phyloP scores from a whole-genome alignment of 2,113 vertebrate genomes.

The Jacana jacana region DNA sequence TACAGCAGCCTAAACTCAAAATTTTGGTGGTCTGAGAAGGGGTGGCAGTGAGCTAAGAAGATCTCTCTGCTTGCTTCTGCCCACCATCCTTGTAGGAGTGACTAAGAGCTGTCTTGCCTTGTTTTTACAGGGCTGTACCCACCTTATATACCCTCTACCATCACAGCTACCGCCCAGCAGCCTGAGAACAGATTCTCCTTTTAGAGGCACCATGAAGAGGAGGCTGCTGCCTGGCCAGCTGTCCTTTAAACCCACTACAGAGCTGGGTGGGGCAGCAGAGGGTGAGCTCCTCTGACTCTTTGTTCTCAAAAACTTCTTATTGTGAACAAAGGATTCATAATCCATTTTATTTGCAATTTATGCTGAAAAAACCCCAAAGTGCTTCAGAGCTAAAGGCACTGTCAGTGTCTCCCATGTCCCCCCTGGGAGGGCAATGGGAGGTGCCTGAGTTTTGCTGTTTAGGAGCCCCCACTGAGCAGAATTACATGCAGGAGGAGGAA shows the following conservation, averaged over 20 bases:
- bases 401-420: accelerated
- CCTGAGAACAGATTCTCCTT: not conserved
- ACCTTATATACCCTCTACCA: not conserved
- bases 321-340: not conserved
- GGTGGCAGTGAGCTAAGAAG: not conserved
- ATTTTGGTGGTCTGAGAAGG: not conserved
- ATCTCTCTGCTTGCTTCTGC: not conserved
- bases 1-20: not conserved
- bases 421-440: not conserved
- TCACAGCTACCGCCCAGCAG: not conserved
- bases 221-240: not conserved
- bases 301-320: not conserved
- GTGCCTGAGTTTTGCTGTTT: not conserved
- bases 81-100: not conserved
- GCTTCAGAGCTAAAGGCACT: not conserved
- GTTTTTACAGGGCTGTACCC: not conserved
- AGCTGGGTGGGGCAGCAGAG: not conserved
- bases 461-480: not conserved
- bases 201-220: not conserved
- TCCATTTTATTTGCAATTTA: not conserved
- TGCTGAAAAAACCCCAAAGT: not conserved
- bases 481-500: not conserved
- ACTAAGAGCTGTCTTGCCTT: not conserved
- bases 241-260: not conserved
- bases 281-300: not conserved